These are phyloP conservation scores for Drosophila hamatofila DNA, from an alignment of 2,888 invertebrate genomes.

Conservation along the genomic window DNA sequence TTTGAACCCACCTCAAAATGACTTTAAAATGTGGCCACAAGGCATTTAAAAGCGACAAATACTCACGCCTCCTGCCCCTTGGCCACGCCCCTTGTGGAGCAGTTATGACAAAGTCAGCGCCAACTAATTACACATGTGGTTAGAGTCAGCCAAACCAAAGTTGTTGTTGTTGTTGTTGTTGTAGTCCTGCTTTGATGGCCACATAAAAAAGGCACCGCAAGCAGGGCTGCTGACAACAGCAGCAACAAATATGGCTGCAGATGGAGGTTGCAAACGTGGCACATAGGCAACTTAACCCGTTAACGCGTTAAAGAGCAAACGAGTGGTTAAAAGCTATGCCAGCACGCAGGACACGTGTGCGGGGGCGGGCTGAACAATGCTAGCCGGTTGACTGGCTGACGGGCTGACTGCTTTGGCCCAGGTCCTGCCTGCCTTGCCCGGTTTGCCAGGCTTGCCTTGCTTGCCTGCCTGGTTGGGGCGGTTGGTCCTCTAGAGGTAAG, in stretches of 20 bases:
- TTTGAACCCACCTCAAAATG: conserved; percentile 51
- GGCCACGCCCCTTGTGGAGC: conserved; percentile 1
- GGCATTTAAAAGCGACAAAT: conserved; percentile 38
- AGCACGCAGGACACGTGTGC: conserved; percentile 21
- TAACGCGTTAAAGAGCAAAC: conserved; percentile 80
- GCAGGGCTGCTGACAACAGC: conserved; percentile 27
- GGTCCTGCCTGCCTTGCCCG: too few relatives aligned
- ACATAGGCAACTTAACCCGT: conserved; percentile 79
- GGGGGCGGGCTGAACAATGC: conserved; percentile 12
- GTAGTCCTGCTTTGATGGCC: conserved; percentile 48
- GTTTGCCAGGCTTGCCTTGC: too few relatives aligned
- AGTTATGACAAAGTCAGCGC: conserved; percentile 61
- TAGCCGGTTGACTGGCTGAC: conserved; percentile 55
- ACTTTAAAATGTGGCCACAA: conserved; percentile 69
- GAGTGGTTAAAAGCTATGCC: conserved; percentile 74
- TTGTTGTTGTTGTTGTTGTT: conserved; percentile 14
- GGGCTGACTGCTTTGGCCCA: conserved; percentile 44
- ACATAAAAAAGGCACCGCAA: conserved; percentile 46
- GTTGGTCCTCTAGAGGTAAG: too few relatives aligned
- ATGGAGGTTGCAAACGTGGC: conserved; percentile 23
- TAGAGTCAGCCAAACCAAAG: conserved; percentile 9
- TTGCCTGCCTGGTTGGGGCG: conserved; percentile 33
- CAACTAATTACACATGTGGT: conserved; percentile 57
- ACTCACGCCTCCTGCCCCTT: not conserved
- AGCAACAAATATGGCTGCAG: conserved; percentile 4